Percentiles rank a stretch among this genome's conserved stretches.
These are phyloP conservation scores for Eurytoma adleriae DNA, from an alignment of 2,888 invertebrate species.

Conservation along the genomic window DNA sequence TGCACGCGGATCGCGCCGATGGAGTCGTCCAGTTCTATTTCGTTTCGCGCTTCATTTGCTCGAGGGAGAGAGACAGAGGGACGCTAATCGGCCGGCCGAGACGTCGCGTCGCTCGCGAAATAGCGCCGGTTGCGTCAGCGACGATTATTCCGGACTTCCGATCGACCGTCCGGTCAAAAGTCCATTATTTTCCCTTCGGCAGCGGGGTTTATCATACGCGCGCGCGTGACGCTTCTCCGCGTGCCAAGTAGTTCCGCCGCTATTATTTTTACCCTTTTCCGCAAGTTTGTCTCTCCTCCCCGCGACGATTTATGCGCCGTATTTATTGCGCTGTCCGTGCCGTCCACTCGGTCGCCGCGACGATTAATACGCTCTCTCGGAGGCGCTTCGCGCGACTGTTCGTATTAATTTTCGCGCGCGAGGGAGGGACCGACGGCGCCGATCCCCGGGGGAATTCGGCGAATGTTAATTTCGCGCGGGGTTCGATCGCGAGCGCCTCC, in stretches of 20 bases:
- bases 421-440: background rate
- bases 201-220: background rate
- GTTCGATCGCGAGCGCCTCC: background rate
- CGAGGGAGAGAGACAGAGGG: background rate
- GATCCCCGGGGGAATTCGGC: background rate
- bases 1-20: background rate
- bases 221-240: background rate
- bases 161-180: background rate
- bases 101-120: background rate
- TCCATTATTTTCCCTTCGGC: background rate
- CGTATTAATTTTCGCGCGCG: background rate
- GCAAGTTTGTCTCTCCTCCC: background rate
- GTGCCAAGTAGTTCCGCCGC: conserved; percentile 34
- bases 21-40: no score
- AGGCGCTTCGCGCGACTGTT: no score
- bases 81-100: background rate
- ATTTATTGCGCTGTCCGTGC: background rate
- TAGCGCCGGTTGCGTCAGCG: conserved; percentile 18
- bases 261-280: conserved; percentile 43
- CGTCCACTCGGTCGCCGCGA: background rate
- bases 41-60: no score
- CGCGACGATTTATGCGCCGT: no score
- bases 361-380: no score
- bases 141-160: conserved; percentile 14
- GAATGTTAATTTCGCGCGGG: background rate